Evolutionary conservation across 2,113 vertebrate species (phyloP).

Genomic region (Dipodomys ordii): DNA sequence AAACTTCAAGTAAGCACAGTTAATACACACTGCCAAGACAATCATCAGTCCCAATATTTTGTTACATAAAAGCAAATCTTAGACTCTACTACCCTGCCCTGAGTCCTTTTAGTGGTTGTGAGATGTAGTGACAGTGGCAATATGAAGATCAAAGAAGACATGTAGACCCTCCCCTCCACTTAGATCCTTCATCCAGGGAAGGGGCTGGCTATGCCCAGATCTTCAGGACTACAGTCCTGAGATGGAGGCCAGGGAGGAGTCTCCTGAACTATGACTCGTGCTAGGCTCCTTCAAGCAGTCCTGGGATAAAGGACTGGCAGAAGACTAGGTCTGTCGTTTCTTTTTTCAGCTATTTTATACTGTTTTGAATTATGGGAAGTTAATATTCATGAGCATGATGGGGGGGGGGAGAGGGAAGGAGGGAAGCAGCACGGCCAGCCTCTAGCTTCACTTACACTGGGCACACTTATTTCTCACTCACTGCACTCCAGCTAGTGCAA

Average conservation of each 20-base stretch:
- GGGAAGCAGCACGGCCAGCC: background rate
- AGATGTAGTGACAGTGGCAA: background rate
- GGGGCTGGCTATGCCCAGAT: background rate
- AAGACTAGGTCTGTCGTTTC: background rate
- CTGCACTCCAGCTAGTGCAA: fast-evolving
- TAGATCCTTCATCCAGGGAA: fast-evolving
- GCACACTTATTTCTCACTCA: fast-evolving
- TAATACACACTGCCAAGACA: background rate
- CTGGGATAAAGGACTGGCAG: too few species aligned
- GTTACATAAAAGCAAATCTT: background rate
- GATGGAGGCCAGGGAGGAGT: too few species aligned
- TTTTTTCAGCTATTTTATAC: too few species aligned
- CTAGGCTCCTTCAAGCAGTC: fast-evolving
- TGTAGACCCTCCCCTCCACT: fast-evolving
- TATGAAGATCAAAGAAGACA: background rate
- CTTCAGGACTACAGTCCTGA: background rate
- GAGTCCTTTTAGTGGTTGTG: background rate
- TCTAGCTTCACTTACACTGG: fast-evolving
- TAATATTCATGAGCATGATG: too few species aligned
- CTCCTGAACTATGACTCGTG: background rate
- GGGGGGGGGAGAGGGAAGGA: too few species aligned
- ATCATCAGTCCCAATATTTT: background rate
- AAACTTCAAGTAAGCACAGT: background rate
- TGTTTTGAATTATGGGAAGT: fast-evolving
- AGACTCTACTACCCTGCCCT: background rate